Base-by-base conservation (phyloP, 2,113 vertebrate species). In the Hiodon tergisus region DNA sequence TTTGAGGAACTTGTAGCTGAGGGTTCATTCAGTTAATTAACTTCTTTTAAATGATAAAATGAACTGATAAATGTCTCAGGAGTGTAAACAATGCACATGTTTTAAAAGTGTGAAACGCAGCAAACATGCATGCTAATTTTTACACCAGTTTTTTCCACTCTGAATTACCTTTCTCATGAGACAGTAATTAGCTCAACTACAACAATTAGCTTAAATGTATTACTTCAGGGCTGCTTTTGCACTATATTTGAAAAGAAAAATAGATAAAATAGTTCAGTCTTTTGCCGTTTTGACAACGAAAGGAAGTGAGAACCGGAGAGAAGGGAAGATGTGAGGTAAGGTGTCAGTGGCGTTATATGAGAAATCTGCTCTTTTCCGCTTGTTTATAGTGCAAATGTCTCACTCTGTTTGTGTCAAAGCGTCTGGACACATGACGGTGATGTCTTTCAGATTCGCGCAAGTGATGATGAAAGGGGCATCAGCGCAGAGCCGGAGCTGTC, bases 351-450 rank as follows among this genome's bases (percentile, higher is more conserved):
- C 47, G 59, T 76, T 78, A 72, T 79, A 79, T 76, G 77, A 73
- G 67, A 80, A 72, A 75, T 71, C 72, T 62, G 63, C 51, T 67
- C 67, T 79, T 79, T 78, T 31, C 68, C 68, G 67, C 66, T 73
- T 77, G 76, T 81, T 79, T 83, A 80, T 78, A 83, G 80, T 83
- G 78, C 75, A 80, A 79, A 80, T 84, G 69, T 79, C 65, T 80
- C 78, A 51, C 76, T 80, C 74, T 76, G 74, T 76, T 73, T 79
- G 76, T 74, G 48, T 59, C 70, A 68, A 53, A 70, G 67, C 65
- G 71, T 16, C 73, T 54, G 68, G 77, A 78, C 71, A 77, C 70
- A 67, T 77, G 73, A 77, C 69, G 59, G 69, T 71, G 69, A 78
- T 75, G 69, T 72, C 67, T 71, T 68, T 75, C 74, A 77, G 60